Evolutionary conservation across 2,113 vertebrate genomes (phyloP), one percentile per base, ranked within the genome.

Genomic region (Cyprinodon brontotheroides): DNA sequence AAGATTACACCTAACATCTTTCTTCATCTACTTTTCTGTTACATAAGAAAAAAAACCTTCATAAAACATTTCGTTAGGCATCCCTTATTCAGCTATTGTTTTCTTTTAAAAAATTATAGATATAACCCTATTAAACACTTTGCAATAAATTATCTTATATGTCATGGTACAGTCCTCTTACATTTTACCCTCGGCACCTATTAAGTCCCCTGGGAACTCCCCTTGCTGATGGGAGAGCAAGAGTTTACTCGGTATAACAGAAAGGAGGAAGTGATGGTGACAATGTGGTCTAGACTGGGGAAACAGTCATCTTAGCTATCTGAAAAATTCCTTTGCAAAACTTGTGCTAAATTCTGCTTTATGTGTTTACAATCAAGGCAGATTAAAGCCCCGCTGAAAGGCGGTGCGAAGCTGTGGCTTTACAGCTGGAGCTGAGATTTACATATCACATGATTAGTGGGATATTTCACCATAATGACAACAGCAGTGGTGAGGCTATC

Each of bases 171-270:
- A 22, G 3, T 39, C 11, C 22, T 62, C 77, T 79, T 61, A 22
- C 20, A 72, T 87, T 61, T 83, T 68, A 68, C 11, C 53, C 45
- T 15, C 7, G 40, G 61, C 5, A 61, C 53, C 65, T 29, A 70
- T 74, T 63, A 50, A 63, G 66, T 15, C 63, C 77, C 78, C 63
- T 82, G 82, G 87, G 83, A 91, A 83, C 68, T 90, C 68, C 88
- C 89, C 72, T 12, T 41, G 65, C 57, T 79, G 15, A 83, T 57
- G 10, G 40, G 43, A 72, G 17, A 74, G 70, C n/a, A 61, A 87
- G 59, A 69, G 62, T 70, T 71, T 74, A 69, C 65, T 77, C 40
- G 13, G 48, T 62, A 8, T 50, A 29, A 61, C 11, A 11, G 12
- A 77, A 71, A 86, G 15, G 62, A 48, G 76, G 81, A 89, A 75